Conservation (phyloP, 1,140 invertebrate genomes). For the Cyclargus thomasi region DNA sequence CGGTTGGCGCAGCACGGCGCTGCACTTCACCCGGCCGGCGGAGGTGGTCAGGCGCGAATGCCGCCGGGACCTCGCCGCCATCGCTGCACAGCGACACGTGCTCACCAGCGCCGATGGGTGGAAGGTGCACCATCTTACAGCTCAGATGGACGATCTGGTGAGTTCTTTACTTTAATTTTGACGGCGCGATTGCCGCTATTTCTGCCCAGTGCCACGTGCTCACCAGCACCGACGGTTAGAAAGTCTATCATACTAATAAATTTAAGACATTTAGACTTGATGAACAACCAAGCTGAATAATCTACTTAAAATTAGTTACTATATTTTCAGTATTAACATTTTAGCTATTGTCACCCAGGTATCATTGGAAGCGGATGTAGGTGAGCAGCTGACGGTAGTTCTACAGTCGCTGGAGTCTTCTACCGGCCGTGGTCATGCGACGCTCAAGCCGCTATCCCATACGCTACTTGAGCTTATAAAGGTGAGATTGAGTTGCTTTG, state of each 20-base stretch:
- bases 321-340: no score
- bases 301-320: no score
- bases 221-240: no score
- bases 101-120: constrained; percentile 94
- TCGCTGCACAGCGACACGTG: constrained; percentile 92
- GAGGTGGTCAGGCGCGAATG: constrained; percentile 91
- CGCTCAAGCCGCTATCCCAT: constrained; percentile 54
- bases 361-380: constrained; percentile 57
- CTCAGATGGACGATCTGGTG: constrained; percentile 95
- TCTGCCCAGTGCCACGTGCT: constrained; percentile 67
- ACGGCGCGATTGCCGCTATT: no score
- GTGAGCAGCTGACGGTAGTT: constrained; percentile 46
- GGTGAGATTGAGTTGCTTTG: constrained; percentile 31
- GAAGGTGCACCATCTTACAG: constrained; percentile 94
- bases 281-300: no score
- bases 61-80: constrained; percentile 50
- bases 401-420: constrained; percentile 48
- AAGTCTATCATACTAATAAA: no score
- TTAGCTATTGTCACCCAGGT: constrained; percentile 34
- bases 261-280: no score
- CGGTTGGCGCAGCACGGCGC: constrained; percentile 78
- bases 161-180: constrained; percentile 19
- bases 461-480: constrained; percentile 57
- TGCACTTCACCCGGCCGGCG: constrained; percentile 90
- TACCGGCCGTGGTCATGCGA: constrained; percentile 40